Percentiles rank a stretch among this genome's conserved stretches.
phyloP scores from a whole-genome alignment of 2,888 invertebrate genomes.

The Rhagophthalmus giganteus region DNA sequence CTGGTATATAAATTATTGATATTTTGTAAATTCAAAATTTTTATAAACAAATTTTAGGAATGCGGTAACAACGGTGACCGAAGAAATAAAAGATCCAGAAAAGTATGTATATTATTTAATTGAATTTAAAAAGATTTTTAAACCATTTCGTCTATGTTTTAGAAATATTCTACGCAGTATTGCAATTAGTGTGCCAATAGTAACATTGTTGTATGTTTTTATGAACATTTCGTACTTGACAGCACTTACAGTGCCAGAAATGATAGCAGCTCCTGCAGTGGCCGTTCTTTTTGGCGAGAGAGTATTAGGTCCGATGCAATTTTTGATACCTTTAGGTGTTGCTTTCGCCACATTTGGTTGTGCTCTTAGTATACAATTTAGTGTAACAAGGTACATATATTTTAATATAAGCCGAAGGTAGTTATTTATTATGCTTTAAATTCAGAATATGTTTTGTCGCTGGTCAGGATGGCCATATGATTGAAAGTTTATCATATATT shows the following conservation, averaged over 20 bases:
- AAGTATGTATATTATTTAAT: conserved; percentile 59
- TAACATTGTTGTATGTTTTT: conserved; percentile 76
- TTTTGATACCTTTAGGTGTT: conserved; percentile 75
- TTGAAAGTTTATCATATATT: conserved; percentile 77
- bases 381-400: conserved; percentile 65
- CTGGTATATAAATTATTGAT: conserved; percentile 68
- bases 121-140: too few relatives aligned
- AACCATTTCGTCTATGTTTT: too few relatives aligned
- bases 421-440: conserved; percentile 27
- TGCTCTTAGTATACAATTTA: conserved; percentile 76
- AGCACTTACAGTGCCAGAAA: conserved; percentile 71
- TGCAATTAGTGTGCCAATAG: conserved; percentile 77
- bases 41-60: conserved; percentile 56
- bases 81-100: conserved; percentile 73
- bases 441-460: conserved; percentile 80
- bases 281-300: conserved; percentile 74
- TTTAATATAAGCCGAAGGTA: too few relatives aligned
- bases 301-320: conserved; percentile 67
- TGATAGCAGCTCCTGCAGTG: conserved; percentile 75
- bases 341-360: conserved; percentile 79
- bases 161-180: conserved; percentile 82
- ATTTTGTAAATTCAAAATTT: conserved; percentile 1
- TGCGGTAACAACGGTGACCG: conserved; percentile 73
- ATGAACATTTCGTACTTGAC: conserved; percentile 90
- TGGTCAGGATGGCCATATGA: conserved; percentile 78